Evolutionary conservation across 2,888 invertebrate species (phyloP).

Genomic region (Frankliniella fusca): DNA sequence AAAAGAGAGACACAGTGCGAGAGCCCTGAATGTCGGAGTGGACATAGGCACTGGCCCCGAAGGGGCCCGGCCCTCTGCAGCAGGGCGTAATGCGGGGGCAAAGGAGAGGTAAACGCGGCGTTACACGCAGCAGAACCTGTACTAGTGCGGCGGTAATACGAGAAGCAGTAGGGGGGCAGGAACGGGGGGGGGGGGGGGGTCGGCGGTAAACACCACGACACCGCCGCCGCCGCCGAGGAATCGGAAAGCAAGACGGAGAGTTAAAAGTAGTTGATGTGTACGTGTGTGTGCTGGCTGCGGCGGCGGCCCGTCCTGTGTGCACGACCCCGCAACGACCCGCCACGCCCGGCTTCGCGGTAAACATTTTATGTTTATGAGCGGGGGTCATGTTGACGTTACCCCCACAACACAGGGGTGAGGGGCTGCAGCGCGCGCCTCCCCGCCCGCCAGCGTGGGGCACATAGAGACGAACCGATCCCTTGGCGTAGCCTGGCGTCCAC

Average conservation of each 20-base stretch:
- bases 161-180: background rate
- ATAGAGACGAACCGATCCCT: too few relatives aligned
- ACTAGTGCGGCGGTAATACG: too few relatives aligned
- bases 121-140: too few relatives aligned
- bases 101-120: too few relatives aligned
- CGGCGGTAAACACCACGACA: background rate
- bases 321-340: background rate
- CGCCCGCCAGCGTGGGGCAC: background rate
- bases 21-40: too few relatives aligned
- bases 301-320: background rate
- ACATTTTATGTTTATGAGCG: conserved; percentile 21
- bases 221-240: background rate
- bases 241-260: background rate
- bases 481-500: too few relatives aligned
- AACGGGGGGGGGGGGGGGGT: background rate
- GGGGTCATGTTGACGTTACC: conserved; percentile 18
- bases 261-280: background rate
- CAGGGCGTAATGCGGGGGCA: too few relatives aligned
- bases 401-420: background rate
- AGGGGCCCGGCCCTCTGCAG: too few relatives aligned
- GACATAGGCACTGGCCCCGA: too few relatives aligned
- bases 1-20: too few relatives aligned
- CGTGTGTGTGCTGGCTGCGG: background rate
- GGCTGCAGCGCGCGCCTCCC: background rate
- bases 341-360: conserved; percentile 2